Conservation (phyloP, 2,113 vertebrate species). For the Balaeniceps rex region DNA sequence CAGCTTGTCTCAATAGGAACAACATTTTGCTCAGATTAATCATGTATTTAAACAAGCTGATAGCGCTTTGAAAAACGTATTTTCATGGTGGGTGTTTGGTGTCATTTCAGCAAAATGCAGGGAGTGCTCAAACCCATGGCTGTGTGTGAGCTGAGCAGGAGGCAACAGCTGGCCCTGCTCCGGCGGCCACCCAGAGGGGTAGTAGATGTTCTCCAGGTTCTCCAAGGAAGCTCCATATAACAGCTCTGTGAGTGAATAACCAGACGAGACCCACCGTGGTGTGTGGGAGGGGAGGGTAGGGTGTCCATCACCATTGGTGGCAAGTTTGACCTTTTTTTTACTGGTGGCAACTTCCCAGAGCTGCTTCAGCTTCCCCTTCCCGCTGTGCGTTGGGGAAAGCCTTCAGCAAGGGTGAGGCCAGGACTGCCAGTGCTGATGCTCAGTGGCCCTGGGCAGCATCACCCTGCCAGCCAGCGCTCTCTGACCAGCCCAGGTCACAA, state of each 20-base stretch:
- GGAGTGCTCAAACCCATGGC: not conserved
- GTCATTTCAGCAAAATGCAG: not conserved
- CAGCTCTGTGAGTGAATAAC: not conserved
- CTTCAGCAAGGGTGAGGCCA: not conserved
- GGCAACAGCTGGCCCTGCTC: not conserved
- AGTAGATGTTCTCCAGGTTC: not conserved
- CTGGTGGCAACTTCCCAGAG: not conserved
- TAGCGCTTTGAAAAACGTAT: not conserved
- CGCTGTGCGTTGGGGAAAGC: accelerated
- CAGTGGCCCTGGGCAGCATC: not conserved
- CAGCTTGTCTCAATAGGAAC: not conserved
- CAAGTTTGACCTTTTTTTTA: not conserved
- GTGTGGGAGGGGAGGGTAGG: not conserved
- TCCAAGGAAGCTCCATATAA: not conserved
- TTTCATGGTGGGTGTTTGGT: not conserved
- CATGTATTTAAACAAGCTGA: not conserved
- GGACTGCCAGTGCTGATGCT: accelerated
- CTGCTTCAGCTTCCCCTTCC: not conserved
- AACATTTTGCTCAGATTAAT: not conserved
- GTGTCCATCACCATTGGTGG: no score
- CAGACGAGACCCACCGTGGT: not conserved
- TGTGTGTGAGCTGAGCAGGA: not conserved
- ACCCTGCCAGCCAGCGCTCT: not conserved
- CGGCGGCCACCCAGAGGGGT: not conserved
- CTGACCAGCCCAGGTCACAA: not conserved